Evolutionary conservation across 2,797 vertebrate species (phyloP).

Genomic region (Chromobotia macracanthus): DNA sequence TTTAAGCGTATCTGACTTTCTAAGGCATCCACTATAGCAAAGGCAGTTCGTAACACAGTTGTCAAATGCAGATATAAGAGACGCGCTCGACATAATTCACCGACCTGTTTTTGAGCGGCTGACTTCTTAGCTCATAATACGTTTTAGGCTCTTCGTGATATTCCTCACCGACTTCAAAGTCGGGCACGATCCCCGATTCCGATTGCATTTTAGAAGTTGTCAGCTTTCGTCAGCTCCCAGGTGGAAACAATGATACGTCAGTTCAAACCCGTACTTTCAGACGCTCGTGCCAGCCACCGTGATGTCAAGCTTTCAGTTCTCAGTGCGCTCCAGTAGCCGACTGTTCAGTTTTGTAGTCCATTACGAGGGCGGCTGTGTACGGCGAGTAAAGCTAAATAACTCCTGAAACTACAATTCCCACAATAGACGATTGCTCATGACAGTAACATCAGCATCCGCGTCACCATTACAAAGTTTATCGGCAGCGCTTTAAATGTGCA

Average conservation of each 20-base stretch:
- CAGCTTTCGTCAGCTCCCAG: constrained; percentile 61
- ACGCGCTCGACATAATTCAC: constrained; percentile 65
- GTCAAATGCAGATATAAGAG: constrained; percentile 37
- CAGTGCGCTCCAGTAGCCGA: constrained; percentile 29
- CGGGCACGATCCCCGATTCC: constrained; percentile 94
- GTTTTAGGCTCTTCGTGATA: constrained; percentile 95
- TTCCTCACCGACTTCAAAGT: constrained; percentile 94
- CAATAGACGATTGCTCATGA: constrained; percentile 57
- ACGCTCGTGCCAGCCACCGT: constrained; percentile 62
- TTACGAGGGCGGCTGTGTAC: background rate
- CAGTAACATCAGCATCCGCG: constrained; percentile 70
- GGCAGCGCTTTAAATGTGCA: background rate
- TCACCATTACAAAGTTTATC: no score
- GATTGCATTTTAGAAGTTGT: constrained; percentile 84
- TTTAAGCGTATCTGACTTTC: background rate
- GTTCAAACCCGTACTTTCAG: constrained; percentile 62
- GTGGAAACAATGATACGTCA: constrained; percentile 53
- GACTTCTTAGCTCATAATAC: constrained; percentile 96
- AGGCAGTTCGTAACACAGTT: background rate
- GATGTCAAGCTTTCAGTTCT: constrained; percentile 52
- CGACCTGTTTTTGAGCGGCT: constrained; percentile 95
- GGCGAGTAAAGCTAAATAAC: background rate
- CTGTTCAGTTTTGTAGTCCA: constrained; percentile 77
- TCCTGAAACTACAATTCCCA: constrained; percentile 75
- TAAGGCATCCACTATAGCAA: background rate